Base-by-base conservation (phyloP, 1,140 invertebrate genomes). In the Drosophila azteca region DNA sequence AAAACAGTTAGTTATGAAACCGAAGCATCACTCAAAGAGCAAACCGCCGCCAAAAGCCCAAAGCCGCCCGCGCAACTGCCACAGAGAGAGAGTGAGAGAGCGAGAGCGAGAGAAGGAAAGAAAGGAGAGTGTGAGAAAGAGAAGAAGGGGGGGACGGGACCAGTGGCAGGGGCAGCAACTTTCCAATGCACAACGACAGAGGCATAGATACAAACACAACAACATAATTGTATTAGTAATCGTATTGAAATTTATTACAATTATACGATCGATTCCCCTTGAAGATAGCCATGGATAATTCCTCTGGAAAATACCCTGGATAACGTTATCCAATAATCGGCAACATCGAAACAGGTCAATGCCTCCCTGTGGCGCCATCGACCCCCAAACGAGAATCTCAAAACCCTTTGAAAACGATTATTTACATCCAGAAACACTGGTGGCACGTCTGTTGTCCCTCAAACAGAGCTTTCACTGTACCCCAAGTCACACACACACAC, bases 1-100 rank as follows among this genome's bases (percentile, higher is more conserved):
- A 70, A 83, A 84, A 84, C 75, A 59, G 82, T 87, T 85, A 87
- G 82, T 87, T 85, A 87, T 85, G 82, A 85, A 85, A 85, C 82
- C 82, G 73, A 85, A 85, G 82, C 82, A 85, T 85, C 82, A 85
- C 83, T 85, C 82, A 85, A 87, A 85, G 78, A 55, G 20, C 78
- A 50, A 59, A 66, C 81, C 81, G 76, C 81, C 67, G 60, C 35
- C 35, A 13, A 39, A 39, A 35, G 35, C 35, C 35, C 35, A 76
- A 79, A 87, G 82, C 74, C 82, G 82, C 82, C 82, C 82, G 82
- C 82, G 64, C 82, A 65, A 75, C 54, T 66, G 53, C 67, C 11
- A 39, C 35, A 13, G 3, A 39, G 3, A 39, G 11, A 5, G 11
- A 5, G 9, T 13, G 31, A 9, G 8, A 62, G 45, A 45, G 49